phyloP scores from a whole-genome alignment of 2,888 invertebrate genomes.

The Blastobasis lacticolella region DNA sequence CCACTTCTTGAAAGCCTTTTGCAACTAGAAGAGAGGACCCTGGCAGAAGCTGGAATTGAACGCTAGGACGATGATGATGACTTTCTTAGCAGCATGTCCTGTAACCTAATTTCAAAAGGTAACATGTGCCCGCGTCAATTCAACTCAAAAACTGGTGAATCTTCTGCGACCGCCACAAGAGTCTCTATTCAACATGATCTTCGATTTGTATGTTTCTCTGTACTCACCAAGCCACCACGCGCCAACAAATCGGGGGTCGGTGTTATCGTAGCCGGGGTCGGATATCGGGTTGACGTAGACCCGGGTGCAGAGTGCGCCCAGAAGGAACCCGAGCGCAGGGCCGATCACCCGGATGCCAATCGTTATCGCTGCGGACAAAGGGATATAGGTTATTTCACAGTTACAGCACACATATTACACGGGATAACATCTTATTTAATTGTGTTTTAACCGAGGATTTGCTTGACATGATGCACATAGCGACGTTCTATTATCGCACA shows the following conservation, averaged over 20 bases:
- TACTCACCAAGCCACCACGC: constrained; percentile 96
- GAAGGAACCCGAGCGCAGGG: constrained; percentile 91
- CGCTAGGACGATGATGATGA: too few species aligned
- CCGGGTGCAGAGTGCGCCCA: constrained; percentile 91
- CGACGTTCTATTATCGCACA: too few species aligned
- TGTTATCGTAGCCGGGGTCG: constrained; percentile 83
- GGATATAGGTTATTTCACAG: constrained; percentile 3
- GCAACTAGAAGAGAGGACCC: too few species aligned
- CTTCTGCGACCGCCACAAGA: too few species aligned
- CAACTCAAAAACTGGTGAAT: too few species aligned
- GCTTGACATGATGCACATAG: too few species aligned
- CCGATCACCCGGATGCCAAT: constrained; percentile 93
- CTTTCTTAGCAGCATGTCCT: too few species aligned
- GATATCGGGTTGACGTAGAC: constrained; percentile 87
- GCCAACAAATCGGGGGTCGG: constrained; percentile 93
- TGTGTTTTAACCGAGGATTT: not conserved
- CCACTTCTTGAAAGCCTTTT: too few species aligned
- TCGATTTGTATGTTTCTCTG: not conserved
- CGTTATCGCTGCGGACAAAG: constrained; percentile 82
- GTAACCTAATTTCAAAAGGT: too few species aligned
- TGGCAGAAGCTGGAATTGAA: too few species aligned
- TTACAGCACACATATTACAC: not conserved
- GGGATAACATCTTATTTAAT: not conserved
- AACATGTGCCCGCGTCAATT: too few species aligned
- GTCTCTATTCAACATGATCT: too few species aligned